These are phyloP conservation scores for Chromis chromis DNA, from an alignment of 2,797 vertebrate genomes.

Conservation along the genomic window DNA sequence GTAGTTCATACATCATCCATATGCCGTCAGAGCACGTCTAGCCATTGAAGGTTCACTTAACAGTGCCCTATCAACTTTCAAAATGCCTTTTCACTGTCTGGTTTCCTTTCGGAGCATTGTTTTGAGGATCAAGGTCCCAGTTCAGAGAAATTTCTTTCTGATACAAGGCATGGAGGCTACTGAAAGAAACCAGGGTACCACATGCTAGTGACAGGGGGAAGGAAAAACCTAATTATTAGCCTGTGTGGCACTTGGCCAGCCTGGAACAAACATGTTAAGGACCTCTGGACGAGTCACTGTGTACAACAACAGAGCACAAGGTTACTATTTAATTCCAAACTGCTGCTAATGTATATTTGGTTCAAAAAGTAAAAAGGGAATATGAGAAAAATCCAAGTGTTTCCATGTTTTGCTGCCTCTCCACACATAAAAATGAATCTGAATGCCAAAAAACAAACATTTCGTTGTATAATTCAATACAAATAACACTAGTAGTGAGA, in stretches of 20 bases:
- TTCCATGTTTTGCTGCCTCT: slow-evolving; percentile 76
- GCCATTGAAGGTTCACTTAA: slow-evolving; percentile 28
- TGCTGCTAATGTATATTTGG: slow-evolving; percentile 81
- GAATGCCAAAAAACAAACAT: slow-evolving; percentile 82
- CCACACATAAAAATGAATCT: slow-evolving; percentile 67
- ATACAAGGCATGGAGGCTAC: slow-evolving; percentile 19
- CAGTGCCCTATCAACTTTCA: slow-evolving; percentile 37
- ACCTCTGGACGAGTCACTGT: slow-evolving; percentile 59
- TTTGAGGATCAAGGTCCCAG: slow-evolving; percentile 27
- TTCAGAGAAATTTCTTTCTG: slow-evolving; percentile 32
- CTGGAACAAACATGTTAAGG: slow-evolving; percentile 46
- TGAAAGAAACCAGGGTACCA: slow-evolving; percentile 38
- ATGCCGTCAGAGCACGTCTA: slow-evolving; percentile 38
- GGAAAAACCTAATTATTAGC: slow-evolving; percentile 21
- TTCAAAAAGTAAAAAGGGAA: slow-evolving; percentile 77
- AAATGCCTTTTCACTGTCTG: slow-evolving; percentile 50
- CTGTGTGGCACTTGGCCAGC: slow-evolving; percentile 38
- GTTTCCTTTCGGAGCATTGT: slow-evolving; percentile 40
- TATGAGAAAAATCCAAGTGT: slow-evolving; percentile 67
- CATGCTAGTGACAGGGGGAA: slow-evolving; percentile 31
- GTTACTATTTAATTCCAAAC: slow-evolving; percentile 73
- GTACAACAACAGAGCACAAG: slow-evolving; percentile 59
- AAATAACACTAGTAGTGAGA: slow-evolving; percentile 74
- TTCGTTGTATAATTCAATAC: slow-evolving; percentile 80
- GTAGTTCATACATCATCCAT: slow-evolving; percentile 44